Percentiles rank a stretch among this genome's conserved stretches.
Conservation (phyloP, 2,113 vertebrate genomes). For the Oreamnos americanus region DNA sequence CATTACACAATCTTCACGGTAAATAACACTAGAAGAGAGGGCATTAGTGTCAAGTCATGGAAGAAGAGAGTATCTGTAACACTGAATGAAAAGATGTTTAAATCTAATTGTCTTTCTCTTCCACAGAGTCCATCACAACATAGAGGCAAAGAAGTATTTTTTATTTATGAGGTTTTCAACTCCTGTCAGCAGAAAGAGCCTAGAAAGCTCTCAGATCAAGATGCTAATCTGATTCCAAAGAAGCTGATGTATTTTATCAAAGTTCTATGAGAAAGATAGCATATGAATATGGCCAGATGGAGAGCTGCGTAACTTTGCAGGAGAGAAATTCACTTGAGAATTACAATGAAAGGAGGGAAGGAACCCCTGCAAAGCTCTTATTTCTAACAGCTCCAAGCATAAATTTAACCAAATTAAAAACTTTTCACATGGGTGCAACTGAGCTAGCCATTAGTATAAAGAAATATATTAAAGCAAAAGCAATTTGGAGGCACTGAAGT, state of each 20-base stretch:
- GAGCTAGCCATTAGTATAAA: slow-evolving; percentile 32
- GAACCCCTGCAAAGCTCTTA: slow-evolving; percentile 23
- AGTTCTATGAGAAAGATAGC: slow-evolving; percentile 49
- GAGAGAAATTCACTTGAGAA: slow-evolving; percentile 58
- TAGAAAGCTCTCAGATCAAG: slow-evolving; percentile 34
- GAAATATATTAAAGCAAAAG: slow-evolving; percentile 40
- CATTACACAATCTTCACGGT: not conserved
- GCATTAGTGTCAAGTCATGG: not conserved
- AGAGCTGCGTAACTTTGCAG: slow-evolving; percentile 46
- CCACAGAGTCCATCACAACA: slow-evolving; percentile 25
- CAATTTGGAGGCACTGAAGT: not conserved
- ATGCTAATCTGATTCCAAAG: slow-evolving; percentile 65
- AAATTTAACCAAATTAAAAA: slow-evolving; percentile 70
- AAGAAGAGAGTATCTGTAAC: not conserved
- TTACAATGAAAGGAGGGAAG: not conserved
- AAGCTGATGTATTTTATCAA: slow-evolving; percentile 57
- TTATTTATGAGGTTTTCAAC: slow-evolving; percentile 66
- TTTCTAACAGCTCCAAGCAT: slow-evolving; percentile 46
- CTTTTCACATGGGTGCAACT: slow-evolving; percentile 38
- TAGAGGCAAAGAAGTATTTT: slow-evolving; percentile 37
- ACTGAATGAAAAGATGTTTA: slow-evolving; percentile 30
- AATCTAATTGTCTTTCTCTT: slow-evolving; percentile 55
- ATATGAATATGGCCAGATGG: slow-evolving; percentile 62
- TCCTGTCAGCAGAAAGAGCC: slow-evolving; percentile 57
- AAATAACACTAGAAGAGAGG: not conserved